A percentile compares a stretch with the other conserved stretches of the same genome.
Evolutionary conservation across 2,888 invertebrate genomes (phyloP).

Genomic region (Mylabris sibirica): DNA sequence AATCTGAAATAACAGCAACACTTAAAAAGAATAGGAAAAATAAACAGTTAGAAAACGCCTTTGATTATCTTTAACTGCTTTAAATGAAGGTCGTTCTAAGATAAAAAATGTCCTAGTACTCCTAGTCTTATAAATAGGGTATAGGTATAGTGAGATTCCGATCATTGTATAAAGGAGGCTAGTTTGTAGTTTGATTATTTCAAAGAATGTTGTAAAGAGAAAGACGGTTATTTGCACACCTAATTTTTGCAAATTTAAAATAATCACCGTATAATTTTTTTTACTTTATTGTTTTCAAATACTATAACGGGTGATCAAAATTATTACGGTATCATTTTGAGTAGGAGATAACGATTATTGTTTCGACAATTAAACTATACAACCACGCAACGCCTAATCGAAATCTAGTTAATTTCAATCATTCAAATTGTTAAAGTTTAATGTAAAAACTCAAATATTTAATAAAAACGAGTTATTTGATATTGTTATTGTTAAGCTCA

Average conservation of each 20-base stretch:
- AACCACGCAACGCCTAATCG: not conserved
- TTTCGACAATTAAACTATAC: not conserved
- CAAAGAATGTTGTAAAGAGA: slow-evolving; percentile 10
- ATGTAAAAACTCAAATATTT: not conserved
- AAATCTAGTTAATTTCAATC: not conserved
- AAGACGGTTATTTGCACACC: slow-evolving; percentile 3
- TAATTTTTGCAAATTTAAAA: slow-evolving; percentile 5
- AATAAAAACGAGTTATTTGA: too few relatives aligned
- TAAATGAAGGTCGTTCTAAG: not conserved
- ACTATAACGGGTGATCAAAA: not conserved
- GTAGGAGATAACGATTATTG: not conserved
- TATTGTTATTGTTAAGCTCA: too few relatives aligned
- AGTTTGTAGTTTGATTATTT: slow-evolving; percentile 6
- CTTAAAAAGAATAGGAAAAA: not conserved
- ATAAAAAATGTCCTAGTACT: not conserved
- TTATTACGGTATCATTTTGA: not conserved
- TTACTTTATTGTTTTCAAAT: not conserved
- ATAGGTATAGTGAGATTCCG: slow-evolving; percentile 4
- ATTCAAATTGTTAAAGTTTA: not conserved
- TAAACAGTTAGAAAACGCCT: slow-evolving; percentile 6
- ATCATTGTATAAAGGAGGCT: slow-evolving; percentile 9
- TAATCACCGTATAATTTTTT: not conserved
- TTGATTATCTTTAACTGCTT: slow-evolving; percentile 10
- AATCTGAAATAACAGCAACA: not conserved
- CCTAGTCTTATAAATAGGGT: not conserved